A percentile compares a stretch with the other conserved stretches of the same genome.
Conservation (phyloP, 2,797 vertebrate genomes). For the Propithecus deckenii region DNA sequence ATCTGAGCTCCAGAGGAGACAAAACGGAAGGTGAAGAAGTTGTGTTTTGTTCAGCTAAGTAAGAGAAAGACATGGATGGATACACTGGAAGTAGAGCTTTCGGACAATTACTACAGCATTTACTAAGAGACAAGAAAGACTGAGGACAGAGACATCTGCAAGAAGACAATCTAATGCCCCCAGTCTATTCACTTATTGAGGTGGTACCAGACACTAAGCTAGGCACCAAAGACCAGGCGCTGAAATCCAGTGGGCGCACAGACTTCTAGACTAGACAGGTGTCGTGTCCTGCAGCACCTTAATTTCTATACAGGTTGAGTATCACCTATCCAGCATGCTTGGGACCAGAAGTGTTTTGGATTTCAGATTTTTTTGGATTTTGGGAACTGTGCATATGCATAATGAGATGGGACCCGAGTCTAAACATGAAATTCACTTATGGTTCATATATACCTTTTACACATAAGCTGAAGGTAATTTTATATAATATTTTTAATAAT, state of each 20-base stretch:
- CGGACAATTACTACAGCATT: neutral
- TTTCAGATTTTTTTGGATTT: neutral
- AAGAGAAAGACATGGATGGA: neutral
- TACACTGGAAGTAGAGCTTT: neutral
- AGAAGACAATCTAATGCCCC: neutral
- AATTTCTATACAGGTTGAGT: neutral
- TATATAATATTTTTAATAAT: neutral
- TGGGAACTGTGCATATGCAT: neutral
- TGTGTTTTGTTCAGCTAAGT: neutral
- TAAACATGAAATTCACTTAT: neutral
- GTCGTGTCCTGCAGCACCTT: fast-evolving
- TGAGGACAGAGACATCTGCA: neutral
- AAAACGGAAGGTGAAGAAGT: neutral
- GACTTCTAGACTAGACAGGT: neutral
- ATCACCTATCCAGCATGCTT: neutral
- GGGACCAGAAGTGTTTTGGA: neutral
- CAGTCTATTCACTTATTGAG: neutral
- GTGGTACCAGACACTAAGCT: neutral
- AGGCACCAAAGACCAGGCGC: neutral
- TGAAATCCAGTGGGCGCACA: neutral
- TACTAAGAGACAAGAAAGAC: neutral
- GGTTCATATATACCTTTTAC: neutral
- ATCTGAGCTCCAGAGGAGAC: neutral
- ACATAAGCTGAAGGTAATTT: neutral
- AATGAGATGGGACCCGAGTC: neutral